A percentile compares a stretch with the other conserved stretches of the same genome.
phyloP scores from a whole-genome alignment of 2,113 vertebrate species.

The Bos indicus region DNA sequence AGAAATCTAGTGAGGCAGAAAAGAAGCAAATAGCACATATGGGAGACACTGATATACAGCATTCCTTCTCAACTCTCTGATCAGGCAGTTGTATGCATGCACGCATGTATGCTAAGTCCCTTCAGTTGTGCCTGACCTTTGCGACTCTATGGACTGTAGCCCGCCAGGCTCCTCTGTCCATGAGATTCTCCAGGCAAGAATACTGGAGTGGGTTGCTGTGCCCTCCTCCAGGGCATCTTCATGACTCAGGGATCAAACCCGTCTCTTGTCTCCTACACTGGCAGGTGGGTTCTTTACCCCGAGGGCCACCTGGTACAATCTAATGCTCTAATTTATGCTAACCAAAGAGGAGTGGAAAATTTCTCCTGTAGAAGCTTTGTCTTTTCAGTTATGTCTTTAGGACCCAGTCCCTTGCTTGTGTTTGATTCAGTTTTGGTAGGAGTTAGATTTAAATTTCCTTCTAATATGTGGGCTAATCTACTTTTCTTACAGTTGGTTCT shows the following conservation, averaged over 20 bases:
- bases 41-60: not conserved
- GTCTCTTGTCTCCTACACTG: not conserved
- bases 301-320: not conserved
- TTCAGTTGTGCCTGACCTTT: not conserved
- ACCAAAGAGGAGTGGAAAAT: not conserved
- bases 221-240: not conserved
- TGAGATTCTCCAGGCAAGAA: not conserved
- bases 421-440: not conserved
- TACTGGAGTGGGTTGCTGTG: not conserved
- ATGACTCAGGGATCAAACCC: not conserved
- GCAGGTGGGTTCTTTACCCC: not conserved
- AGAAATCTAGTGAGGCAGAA: not conserved
- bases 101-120: not conserved
- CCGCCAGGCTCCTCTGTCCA: not conserved
- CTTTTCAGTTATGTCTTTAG: not conserved
- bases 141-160: rapidly evolving
- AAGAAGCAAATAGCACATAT: not conserved
- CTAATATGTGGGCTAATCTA: not conserved
- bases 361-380: not conserved
- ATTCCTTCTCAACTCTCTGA: not conserved
- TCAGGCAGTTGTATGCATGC: not conserved
- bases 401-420: not conserved
- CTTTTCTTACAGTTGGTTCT: not conserved
- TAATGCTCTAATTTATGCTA: not conserved
- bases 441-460: not conserved